phyloP scores from a whole-genome alignment of 2,888 invertebrate species.

The Heteropelma amictum region DNA sequence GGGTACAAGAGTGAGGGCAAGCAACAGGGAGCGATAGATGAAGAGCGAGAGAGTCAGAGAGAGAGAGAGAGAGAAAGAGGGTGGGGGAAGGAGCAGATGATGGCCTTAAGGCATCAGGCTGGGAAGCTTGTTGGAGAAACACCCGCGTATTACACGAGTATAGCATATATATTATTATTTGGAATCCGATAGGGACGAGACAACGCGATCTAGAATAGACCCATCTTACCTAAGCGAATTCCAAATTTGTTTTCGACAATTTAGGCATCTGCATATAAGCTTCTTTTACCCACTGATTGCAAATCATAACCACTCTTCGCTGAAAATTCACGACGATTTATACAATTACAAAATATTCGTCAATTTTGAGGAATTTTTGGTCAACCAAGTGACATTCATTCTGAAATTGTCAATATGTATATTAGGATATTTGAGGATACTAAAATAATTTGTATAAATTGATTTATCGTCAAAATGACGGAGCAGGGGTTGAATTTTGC shows the following conservation, averaged over 20 bases:
- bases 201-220: constrained; percentile 1
- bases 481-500: neutral
- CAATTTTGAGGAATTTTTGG: no score
- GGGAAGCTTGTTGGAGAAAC: constrained; percentile 32
- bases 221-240: neutral
- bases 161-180: constrained; percentile 28
- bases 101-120: constrained; percentile 37
- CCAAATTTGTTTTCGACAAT: neutral
- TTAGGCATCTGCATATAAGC: no score
- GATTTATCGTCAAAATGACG: no score
- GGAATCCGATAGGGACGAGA: constrained; percentile 35
- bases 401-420: no score
- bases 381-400: no score
- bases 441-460: no score
- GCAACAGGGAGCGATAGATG: neutral
- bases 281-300: no score
- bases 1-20: constrained; percentile 27
- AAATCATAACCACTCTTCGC: no score
- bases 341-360: no score
- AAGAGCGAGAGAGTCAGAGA: constrained; percentile 5
- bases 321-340: no score
- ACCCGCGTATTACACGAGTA: constrained; percentile 13
- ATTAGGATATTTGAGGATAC: no score
- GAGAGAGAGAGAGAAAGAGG: neutral
- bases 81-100: constrained; percentile 6